Percentiles rank a stretch among this genome's conserved stretches.
Conservation (phyloP, 2,797 vertebrate genomes). For the Lagodon rhomboides region DNA sequence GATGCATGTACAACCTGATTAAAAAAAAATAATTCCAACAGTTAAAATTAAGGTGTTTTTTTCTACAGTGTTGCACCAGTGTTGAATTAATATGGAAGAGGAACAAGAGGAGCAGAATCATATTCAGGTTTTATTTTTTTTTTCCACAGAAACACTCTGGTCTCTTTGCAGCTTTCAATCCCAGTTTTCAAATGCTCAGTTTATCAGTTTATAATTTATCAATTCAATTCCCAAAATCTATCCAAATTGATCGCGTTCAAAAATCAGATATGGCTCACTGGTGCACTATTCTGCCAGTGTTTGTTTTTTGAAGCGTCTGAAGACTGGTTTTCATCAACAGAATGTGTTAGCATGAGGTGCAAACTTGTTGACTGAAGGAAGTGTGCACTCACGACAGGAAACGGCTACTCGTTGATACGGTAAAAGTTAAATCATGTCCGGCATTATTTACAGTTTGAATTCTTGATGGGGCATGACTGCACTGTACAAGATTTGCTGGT, state of each 20-base stretch:
- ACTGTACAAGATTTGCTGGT: too few relatives aligned
- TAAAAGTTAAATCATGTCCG: background rate
- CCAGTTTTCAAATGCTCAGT: conserved; percentile 55
- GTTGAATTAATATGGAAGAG: too few relatives aligned
- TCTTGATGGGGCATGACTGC: background rate
- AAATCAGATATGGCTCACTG: conserved; percentile 1
- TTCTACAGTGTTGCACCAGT: background rate
- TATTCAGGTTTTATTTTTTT: conserved; percentile 35
- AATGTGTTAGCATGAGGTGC: conserved; percentile 16
- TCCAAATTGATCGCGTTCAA: background rate
- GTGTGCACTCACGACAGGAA: background rate
- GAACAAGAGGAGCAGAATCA: conserved; percentile 45
- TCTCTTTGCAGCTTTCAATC: conserved; percentile 35
- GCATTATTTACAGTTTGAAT: background rate
- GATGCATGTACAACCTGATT: background rate
- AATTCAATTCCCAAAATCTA: conserved; percentile 44
- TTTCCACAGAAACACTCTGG: conserved; percentile 51
- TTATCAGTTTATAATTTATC: conserved; percentile 68
- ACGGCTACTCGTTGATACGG: background rate
- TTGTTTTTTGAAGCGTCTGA: conserved; percentile 12
- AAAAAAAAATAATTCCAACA: background rate
- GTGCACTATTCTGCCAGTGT: background rate
- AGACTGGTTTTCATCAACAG: conserved; percentile 21
- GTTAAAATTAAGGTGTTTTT: background rate
- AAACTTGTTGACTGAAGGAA: conserved; percentile 2